Conservation (phyloP, 2,113 vertebrate genomes). For the Alosa alosa region DNA sequence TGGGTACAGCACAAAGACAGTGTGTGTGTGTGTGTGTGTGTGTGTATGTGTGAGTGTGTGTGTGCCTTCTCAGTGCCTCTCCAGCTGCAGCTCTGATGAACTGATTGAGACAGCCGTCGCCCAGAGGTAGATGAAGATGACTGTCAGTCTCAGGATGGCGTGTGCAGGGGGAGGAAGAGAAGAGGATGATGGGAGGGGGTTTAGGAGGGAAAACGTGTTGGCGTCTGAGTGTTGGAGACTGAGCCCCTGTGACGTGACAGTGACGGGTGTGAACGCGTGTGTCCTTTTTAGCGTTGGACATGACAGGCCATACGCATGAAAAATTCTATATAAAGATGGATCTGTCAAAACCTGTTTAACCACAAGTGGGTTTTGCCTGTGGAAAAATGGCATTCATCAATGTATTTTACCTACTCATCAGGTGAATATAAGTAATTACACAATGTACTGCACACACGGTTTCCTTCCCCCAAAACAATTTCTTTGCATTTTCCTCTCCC, state of each 20-base stretch:
- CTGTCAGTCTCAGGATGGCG: not conserved
- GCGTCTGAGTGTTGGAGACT: not conserved
- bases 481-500: not conserved
- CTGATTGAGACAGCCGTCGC: too few relatives aligned
- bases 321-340: not conserved
- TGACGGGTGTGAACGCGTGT: not conserved
- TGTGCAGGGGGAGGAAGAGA: not conserved
- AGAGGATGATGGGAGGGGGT: not conserved
- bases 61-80: too few relatives aligned
- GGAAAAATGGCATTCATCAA: not conserved
- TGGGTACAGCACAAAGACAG: too few relatives aligned
- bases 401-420: not conserved
- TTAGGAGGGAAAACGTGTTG: not conserved
- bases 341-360: not conserved
- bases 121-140: not conserved
- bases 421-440: not conserved
- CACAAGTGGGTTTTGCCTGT: not conserved
- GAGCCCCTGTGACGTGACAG: not conserved
- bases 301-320: not conserved
- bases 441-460: not conserved
- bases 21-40: too few relatives aligned
- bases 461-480: not conserved
- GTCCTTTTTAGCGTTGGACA: not conserved
- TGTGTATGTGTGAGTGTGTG: too few relatives aligned
- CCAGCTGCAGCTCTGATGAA: too few relatives aligned